A percentile compares a stretch with the other conserved stretches of the same genome.
Evolutionary conservation across 2,888 invertebrate genomes (phyloP).

Genomic region (Dimorphilus gyrociliatus): DNA sequence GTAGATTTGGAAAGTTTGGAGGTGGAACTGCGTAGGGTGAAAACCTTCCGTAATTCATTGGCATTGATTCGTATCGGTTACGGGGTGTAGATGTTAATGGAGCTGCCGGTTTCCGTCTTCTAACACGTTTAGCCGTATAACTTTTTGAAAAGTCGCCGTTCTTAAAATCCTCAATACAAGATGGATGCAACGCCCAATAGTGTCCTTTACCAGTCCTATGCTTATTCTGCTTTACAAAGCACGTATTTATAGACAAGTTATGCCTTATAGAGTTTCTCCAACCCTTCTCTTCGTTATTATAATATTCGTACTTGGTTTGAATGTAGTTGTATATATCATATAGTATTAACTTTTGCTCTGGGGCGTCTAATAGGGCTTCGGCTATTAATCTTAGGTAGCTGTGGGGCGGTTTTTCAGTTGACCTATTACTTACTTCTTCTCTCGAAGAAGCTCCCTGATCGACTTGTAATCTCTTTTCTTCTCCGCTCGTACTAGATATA

Average conservation of each 20-base stretch:
- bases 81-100: no score
- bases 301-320: slow-evolving; percentile 4
- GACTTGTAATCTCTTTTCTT: no score
- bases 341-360: slow-evolving; percentile 3
- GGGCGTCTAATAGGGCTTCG: slow-evolving; percentile 2
- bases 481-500: no score
- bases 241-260: slow-evolving; percentile 7
- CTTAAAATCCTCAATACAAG: slow-evolving; percentile 4
- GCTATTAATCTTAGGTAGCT: slow-evolving; percentile 6
- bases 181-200: slow-evolving; percentile 7
- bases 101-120: no score
- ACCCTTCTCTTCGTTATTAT: slow-evolving; percentile 3
- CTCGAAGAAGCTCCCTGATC: no score
- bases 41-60: no score
- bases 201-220: slow-evolving; percentile 4
- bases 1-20: no score
- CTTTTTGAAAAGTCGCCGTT: slow-evolving; percentile 7
- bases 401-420: slow-evolving; percentile 4
- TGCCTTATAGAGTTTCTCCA: slow-evolving; percentile 8
- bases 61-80: no score
- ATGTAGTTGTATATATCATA: slow-evolving; percentile 6
- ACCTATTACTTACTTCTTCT: no score
- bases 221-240: slow-evolving; percentile 6
- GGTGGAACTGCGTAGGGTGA: no score
- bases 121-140: no score